phyloP scores from a whole-genome alignment of 1,140 invertebrate species.

The Heterodera carotae region DNA sequence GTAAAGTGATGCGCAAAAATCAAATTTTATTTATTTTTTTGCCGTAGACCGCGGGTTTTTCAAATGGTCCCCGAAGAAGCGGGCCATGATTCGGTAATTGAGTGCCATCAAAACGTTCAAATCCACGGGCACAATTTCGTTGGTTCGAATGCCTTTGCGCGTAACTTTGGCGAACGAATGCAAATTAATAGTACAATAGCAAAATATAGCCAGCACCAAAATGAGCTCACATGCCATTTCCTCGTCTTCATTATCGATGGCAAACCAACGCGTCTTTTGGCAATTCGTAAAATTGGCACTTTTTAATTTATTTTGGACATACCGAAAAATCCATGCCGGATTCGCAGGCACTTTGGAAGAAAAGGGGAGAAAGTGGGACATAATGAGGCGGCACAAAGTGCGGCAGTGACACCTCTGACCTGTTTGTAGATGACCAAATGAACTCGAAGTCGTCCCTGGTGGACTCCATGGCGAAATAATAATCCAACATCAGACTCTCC shows the following conservation, averaged over 20 bases:
- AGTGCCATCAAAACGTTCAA: slow-evolving; percentile 79
- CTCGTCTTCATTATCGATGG: not conserved
- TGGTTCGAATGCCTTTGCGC: slow-evolving; percentile 38
- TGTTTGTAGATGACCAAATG: slow-evolving; percentile 39
- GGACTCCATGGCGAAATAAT: slow-evolving; percentile 26
- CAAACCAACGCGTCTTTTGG: slow-evolving; percentile 13
- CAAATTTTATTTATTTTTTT: slow-evolving; percentile 30
- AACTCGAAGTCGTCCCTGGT: slow-evolving; percentile 9
- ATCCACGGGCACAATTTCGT: slow-evolving; percentile 78
- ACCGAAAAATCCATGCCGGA: slow-evolving; percentile 74
- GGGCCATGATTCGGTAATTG: slow-evolving; percentile 77
- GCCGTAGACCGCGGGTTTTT: slow-evolving; percentile 58
- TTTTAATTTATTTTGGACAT: slow-evolving; percentile 74
- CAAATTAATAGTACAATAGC: no score
- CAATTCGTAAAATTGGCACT: slow-evolving; percentile 12
- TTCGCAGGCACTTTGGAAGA: slow-evolving; percentile 37
- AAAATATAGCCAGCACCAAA: no score
- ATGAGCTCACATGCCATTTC: not conserved
- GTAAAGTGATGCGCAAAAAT: not conserved
- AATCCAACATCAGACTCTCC: slow-evolving; percentile 43
- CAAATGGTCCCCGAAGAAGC: slow-evolving; percentile 64
- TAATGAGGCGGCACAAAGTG: not conserved
- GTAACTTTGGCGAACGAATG: not conserved
- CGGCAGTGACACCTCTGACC: not conserved
- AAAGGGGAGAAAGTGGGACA: not conserved